Conservation (phyloP, 1,140 invertebrate species). For the Whitmania pigra region DNA sequence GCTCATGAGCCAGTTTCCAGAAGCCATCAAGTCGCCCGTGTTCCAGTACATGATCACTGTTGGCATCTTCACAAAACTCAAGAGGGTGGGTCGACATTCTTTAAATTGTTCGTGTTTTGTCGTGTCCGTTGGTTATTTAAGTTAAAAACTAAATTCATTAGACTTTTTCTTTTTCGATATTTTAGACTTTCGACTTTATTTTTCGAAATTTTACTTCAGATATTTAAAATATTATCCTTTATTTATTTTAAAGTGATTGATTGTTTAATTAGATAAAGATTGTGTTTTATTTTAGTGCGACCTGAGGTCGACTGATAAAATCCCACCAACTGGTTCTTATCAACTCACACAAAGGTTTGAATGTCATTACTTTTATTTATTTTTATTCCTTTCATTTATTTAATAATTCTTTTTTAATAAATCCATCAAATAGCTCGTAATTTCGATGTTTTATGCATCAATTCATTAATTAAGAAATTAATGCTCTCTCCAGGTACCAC, state of each 20-base stretch:
- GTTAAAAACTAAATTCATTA: too few relatives aligned
- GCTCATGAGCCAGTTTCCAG: conserved; percentile 30
- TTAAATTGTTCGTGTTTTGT: neutral
- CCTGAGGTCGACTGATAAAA: neutral
- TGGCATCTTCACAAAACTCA: conserved; percentile 26
- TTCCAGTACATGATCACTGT: conserved; percentile 25
- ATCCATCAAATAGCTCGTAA: neutral
- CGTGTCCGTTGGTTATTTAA: too few relatives aligned
- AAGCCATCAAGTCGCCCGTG: conserved; percentile 22
- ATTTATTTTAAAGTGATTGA: too few relatives aligned
- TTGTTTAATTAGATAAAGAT: too few relatives aligned
- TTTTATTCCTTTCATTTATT: too few relatives aligned
- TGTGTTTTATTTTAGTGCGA: neutral
- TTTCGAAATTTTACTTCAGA: too few relatives aligned
- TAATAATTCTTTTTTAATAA: neutral
- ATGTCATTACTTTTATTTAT: neutral
- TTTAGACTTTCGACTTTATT: too few relatives aligned
- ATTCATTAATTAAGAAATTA: neutral
- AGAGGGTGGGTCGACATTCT: conserved; percentile 16
- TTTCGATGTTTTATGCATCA: neutral
- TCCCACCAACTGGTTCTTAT: neutral
- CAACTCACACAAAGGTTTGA: conserved; percentile 16
- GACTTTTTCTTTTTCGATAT: neutral
- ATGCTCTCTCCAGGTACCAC: neutral
- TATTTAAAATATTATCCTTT: too few relatives aligned